A percentile compares a stretch with the other conserved stretches of the same genome.
Conservation (phyloP, 2,797 vertebrate species). For the Sylvia borin region DNA sequence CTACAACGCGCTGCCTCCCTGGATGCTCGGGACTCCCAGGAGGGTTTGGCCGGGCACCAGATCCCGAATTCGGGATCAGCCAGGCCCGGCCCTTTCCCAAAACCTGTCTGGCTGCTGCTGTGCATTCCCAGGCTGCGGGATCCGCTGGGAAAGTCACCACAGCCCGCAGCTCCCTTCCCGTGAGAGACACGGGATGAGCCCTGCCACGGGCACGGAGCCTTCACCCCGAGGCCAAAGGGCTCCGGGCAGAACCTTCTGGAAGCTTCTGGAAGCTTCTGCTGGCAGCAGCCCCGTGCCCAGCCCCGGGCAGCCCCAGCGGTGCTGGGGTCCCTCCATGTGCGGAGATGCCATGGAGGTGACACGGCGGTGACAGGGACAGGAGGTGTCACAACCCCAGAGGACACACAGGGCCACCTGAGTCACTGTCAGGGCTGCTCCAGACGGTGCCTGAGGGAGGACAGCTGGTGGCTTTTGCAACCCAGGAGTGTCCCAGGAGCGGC, state of each 20-base stretch:
- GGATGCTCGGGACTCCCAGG: background rate
- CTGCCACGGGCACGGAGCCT: background rate
- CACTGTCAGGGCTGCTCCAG: background rate
- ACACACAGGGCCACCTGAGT: background rate
- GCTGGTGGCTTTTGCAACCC: background rate
- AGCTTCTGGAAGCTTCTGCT: background rate
- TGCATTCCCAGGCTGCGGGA: background rate
- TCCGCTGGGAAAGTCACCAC: background rate
- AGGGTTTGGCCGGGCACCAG: background rate
- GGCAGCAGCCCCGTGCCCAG: background rate
- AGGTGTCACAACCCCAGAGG: background rate
- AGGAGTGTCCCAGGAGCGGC: fast-evolving
- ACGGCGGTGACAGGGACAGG: background rate
- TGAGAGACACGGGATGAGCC: fast-evolving
- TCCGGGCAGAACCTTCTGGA: background rate
- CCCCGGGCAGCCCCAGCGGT: fast-evolving
- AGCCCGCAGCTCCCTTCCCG: background rate
- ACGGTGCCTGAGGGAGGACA: fast-evolving
- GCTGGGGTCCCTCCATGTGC: background rate
- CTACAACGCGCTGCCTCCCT: background rate
- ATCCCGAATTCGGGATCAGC: background rate
- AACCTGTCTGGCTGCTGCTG: background rate
- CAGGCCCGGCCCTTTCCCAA: background rate
- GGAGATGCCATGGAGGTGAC: background rate
- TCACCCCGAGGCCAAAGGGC: fast-evolving